Evolutionary conservation across 2,888 invertebrate species (phyloP).

Genomic region (Lithophane semibrunnea): DNA sequence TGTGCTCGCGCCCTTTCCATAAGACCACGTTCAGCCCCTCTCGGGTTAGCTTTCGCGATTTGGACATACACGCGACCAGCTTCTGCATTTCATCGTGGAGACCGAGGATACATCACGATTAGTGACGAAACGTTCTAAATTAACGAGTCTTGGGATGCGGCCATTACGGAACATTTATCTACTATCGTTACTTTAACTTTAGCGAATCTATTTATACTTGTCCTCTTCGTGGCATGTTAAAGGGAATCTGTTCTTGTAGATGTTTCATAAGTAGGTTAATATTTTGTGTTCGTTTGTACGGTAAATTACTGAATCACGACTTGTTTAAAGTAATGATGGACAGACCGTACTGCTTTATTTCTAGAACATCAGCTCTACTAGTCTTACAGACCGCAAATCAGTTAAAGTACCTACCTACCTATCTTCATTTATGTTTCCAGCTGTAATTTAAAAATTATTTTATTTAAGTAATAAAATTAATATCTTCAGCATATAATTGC

Average conservation of each 20-base stretch:
- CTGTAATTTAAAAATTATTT: not conserved
- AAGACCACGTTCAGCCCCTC: constrained; percentile 71
- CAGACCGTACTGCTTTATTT: constrained; percentile 2
- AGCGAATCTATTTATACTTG: constrained; percentile 8
- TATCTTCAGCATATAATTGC: not conserved
- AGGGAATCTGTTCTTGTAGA: constrained; percentile 24
- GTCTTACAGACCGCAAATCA: not conserved
- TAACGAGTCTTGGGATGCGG: constrained; percentile 34
- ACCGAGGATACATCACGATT: constrained; percentile 52
- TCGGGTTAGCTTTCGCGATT: constrained; percentile 65
- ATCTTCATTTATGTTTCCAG: not conserved
- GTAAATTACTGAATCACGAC: constrained; percentile 47
- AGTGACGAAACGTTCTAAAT: constrained; percentile 49
- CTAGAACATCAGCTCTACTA: not conserved
- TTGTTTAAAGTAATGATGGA: constrained; percentile 16
- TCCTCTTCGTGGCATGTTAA: constrained; percentile 39
- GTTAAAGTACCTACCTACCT: not conserved
- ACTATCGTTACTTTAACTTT: constrained; percentile 20
- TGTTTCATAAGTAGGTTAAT: constrained; percentile 53
- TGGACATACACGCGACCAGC: constrained; percentile 49
- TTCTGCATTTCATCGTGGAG: constrained; percentile 57
- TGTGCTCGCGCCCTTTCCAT: constrained; percentile 71
- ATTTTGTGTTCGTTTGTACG: constrained; percentile 13
- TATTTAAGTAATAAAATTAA: not conserved
- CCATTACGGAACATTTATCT: constrained; percentile 29